Conservation (phyloP, 2,797 vertebrate genomes). For the Sciaenops ocellatus region DNA sequence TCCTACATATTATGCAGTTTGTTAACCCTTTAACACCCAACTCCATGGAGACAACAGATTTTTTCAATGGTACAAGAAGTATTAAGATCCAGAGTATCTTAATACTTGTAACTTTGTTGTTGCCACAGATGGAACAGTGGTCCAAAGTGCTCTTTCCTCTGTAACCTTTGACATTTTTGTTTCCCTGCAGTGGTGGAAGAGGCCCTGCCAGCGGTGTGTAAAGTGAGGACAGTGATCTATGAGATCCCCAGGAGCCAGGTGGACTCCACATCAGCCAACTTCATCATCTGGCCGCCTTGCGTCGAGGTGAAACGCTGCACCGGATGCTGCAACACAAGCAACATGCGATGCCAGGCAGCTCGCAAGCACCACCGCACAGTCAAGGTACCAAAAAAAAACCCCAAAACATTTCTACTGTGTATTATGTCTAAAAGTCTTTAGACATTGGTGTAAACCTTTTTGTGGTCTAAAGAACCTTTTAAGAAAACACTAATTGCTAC, state of each 20-base stretch:
- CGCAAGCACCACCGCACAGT: slow-evolving; percentile 92
- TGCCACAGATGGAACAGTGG: neutral
- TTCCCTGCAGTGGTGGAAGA: slow-evolving; percentile 86
- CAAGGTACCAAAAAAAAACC: slow-evolving; percentile 85
- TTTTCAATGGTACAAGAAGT: neutral
- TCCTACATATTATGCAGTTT: neutral
- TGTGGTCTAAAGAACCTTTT: no score
- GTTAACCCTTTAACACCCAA: neutral
- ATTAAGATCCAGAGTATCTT: no score
- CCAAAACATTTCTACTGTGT: neutral
- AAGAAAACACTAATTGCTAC: no score
- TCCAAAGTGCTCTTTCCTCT: neutral
- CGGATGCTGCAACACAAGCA: slow-evolving; percentile 97
- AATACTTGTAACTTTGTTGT: no score
- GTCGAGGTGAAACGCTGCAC: slow-evolving; percentile 97
- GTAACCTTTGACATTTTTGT: neutral
- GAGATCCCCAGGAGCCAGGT: slow-evolving; percentile 98
- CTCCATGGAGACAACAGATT: neutral
- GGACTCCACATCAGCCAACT: slow-evolving; percentile 95
- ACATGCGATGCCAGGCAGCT: slow-evolving; percentile 91
- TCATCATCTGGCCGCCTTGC: slow-evolving; percentile 97
- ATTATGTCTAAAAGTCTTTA: neutral
- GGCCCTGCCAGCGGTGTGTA: slow-evolving; percentile 92
- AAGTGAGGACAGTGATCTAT: slow-evolving; percentile 93
- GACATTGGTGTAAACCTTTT: no score